phyloP scores from a whole-genome alignment of 2,113 vertebrate species.

The Fulica atra region DNA sequence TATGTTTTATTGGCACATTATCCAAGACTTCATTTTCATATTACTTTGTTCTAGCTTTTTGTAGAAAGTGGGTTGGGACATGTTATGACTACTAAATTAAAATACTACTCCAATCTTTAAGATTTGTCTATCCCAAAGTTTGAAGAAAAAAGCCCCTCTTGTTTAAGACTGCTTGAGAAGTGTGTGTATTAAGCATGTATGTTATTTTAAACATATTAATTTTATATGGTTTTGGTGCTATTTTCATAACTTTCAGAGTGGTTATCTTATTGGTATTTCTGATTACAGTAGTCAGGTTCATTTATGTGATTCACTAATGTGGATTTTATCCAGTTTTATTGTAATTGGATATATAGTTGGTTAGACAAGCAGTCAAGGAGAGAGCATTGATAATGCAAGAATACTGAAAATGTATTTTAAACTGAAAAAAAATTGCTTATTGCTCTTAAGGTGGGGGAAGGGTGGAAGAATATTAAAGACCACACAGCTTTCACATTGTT shows the following conservation, averaged over 20 bases:
- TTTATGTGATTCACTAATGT: background rate
- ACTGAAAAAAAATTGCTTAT: background rate
- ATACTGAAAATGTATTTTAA: background rate
- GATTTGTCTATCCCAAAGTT: background rate
- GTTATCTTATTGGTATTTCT: background rate
- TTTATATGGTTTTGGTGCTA: background rate
- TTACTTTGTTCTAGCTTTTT: background rate
- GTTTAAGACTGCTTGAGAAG: background rate
- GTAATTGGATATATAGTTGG: background rate
- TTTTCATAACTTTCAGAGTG: background rate
- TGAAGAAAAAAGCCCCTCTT: background rate
- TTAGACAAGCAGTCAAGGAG: background rate
- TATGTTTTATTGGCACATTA: background rate
- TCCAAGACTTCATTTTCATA: background rate
- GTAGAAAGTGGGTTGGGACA: background rate
- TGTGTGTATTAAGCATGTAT: background rate
- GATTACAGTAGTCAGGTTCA: background rate
- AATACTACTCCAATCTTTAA: background rate
- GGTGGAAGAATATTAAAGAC: background rate
- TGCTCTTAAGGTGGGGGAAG: background rate
- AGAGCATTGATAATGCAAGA: background rate
- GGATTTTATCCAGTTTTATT: background rate
- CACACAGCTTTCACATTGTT: background rate
- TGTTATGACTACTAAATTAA: background rate
- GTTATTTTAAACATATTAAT: background rate